Evolutionary conservation across 2,888 invertebrate species (phyloP).

Genomic region (Phanerotoma sp.): DNA sequence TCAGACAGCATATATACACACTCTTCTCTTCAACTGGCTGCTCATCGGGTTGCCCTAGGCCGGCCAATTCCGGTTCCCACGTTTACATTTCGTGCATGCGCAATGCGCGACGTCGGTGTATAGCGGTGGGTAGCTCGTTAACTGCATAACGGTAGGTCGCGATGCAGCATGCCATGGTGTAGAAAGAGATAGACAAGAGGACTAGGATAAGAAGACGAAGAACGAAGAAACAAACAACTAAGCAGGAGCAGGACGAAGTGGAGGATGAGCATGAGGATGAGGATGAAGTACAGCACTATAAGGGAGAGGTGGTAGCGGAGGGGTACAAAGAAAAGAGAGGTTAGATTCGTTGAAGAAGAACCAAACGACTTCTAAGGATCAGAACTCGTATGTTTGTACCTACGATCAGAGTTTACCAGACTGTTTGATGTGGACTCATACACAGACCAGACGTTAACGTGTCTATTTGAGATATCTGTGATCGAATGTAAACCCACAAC

Average conservation of each 20-base stretch:
- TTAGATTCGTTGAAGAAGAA: slow-evolving; percentile 20
- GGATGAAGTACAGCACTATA: slow-evolving; percentile 8
- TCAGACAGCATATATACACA: neutral
- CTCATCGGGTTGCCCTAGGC: slow-evolving; percentile 34
- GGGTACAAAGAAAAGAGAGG: slow-evolving; percentile 25
- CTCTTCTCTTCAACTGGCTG: slow-evolving; percentile 31
- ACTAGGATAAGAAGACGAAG: slow-evolving; percentile 13
- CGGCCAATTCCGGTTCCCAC: slow-evolving; percentile 57
- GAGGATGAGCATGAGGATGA: slow-evolving; percentile 4
- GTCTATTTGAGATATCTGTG: slow-evolving; percentile 53
- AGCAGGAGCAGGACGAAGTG: slow-evolving; percentile 14
- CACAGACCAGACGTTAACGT: slow-evolving; percentile 42
- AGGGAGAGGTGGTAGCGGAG: slow-evolving; percentile 20
- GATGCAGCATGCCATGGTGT: slow-evolving; percentile 35
- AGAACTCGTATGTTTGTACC: slow-evolving; percentile 15
- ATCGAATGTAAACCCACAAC: slow-evolving; percentile 39
- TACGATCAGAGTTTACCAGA: slow-evolving; percentile 4
- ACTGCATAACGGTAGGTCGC: slow-evolving; percentile 57
- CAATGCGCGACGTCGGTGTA: slow-evolving; percentile 50
- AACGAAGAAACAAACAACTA: slow-evolving; percentile 9
- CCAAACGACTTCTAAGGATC: neutral
- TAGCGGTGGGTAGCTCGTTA: slow-evolving; percentile 57
- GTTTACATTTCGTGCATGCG: slow-evolving; percentile 59
- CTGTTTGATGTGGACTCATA: slow-evolving; percentile 14
- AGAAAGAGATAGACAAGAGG: slow-evolving; percentile 27